These are phyloP conservation scores for Omphaloscelis lunosa DNA, from an alignment of 2,888 invertebrate genomes.

Conservation along the genomic window DNA sequence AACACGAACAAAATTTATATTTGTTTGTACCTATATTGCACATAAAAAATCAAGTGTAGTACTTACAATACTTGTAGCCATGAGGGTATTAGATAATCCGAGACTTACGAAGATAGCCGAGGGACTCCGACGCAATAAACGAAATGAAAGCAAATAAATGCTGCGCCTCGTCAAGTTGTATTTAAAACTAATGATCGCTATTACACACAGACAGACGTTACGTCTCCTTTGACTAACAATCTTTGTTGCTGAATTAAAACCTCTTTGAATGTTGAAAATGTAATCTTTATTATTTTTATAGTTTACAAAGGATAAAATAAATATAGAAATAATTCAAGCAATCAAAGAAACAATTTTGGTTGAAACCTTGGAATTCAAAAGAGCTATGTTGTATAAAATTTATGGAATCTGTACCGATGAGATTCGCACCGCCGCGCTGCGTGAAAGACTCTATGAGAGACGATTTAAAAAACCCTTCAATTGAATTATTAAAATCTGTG, in stretches of 20 bases:
- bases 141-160: slow-evolving; percentile 25
- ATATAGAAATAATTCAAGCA: neutral
- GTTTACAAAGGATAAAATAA: neutral
- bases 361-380: neutral
- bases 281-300: slow-evolving; percentile 9
- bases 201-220: slow-evolving; percentile 13
- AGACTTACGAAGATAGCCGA: slow-evolving; percentile 10
- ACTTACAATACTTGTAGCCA: slow-evolving; percentile 3
- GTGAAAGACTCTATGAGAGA: neutral
- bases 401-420: neutral
- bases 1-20: slow-evolving; percentile 13
- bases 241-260: slow-evolving; percentile 2
- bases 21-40: slow-evolving; percentile 6
- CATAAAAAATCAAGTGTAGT: slow-evolving; percentile 12
- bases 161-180: slow-evolving; percentile 3
- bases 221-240: neutral
- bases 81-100: slow-evolving; percentile 24
- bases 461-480: slow-evolving; percentile 52
- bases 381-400: neutral
- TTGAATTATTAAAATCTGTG: slow-evolving; percentile 51
- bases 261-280: slow-evolving; percentile 6
- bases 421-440: accelerated
- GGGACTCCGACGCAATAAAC: slow-evolving; percentile 4
- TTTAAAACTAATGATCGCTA: slow-evolving; percentile 6
- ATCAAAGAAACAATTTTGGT: slow-evolving; percentile 1